phyloP scores from a whole-genome alignment of 2,113 vertebrate species.

The Phylloscopus trochilus region DNA sequence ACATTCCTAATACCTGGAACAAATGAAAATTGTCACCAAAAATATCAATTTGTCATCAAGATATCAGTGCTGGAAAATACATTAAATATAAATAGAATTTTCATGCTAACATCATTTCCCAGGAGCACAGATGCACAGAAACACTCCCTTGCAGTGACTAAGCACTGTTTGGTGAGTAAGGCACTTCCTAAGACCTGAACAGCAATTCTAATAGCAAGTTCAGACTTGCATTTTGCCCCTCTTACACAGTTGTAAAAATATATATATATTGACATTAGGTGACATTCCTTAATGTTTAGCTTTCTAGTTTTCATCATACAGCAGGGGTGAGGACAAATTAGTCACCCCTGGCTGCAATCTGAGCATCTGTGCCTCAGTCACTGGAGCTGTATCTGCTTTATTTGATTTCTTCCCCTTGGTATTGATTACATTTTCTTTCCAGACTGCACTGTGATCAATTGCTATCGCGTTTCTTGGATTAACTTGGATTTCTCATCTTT shows the following conservation, averaged over 20 bases:
- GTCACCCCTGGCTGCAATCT: background rate
- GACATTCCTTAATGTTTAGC: background rate
- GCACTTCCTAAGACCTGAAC: background rate
- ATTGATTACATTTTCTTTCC: conserved; percentile 3
- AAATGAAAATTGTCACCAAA: background rate
- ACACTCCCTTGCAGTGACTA: background rate
- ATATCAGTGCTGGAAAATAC: background rate
- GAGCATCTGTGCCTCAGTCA: background rate
- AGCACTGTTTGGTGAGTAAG: background rate
- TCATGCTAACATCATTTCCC: background rate
- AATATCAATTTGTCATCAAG: background rate
- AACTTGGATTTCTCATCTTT: conserved; percentile 40
- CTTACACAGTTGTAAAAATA: background rate
- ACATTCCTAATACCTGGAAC: background rate
- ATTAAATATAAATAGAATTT: background rate
- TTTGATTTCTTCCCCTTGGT: background rate
- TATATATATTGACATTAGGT: background rate
- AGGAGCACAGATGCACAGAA: background rate
- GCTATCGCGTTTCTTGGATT: background rate
- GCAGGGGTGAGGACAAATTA: background rate
- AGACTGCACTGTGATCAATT: background rate
- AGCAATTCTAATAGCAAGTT: background rate
- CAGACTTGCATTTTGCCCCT: background rate
- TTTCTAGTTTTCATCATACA: background rate
- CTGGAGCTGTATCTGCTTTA: background rate